Evolutionary conservation across 2,797 vertebrate species (phyloP).

Genomic region (Erpetoichthys calabaricus): DNA sequence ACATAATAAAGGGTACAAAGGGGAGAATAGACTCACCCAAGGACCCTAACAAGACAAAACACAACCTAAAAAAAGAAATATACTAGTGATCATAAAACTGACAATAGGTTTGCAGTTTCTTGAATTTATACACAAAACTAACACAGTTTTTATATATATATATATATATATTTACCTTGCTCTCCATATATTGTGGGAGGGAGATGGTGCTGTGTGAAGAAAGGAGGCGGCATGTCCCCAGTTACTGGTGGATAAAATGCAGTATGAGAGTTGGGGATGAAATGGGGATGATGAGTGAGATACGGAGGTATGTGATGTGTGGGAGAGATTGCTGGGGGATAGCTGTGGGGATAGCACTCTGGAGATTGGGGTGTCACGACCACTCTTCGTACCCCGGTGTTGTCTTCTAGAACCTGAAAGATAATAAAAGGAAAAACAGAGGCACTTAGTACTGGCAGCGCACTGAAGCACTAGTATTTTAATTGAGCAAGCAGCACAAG

Average conservation of each 20-base stretch:
- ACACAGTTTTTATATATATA: no score
- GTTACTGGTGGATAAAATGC: slow-evolving; percentile 88
- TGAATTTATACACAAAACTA: no score
- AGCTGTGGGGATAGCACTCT: slow-evolving; percentile 87
- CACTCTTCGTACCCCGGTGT: slow-evolving; percentile 83
- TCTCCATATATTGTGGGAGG: slow-evolving; percentile 79
- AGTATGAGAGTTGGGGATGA: slow-evolving; percentile 82
- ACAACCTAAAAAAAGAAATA: no score
- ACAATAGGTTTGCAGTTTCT: no score
- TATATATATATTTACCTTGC: slow-evolving; percentile 61
- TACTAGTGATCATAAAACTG: no score
- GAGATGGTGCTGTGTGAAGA: slow-evolving; percentile 86
- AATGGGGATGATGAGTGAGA: slow-evolving; percentile 77
- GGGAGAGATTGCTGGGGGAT: slow-evolving; percentile 85
- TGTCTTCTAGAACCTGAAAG: slow-evolving; percentile 84
- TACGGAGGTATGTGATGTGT: slow-evolving; percentile 86
- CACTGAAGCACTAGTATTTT: no score
- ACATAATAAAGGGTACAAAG: no score
- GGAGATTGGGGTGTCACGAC: slow-evolving; percentile 93
- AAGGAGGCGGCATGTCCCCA: slow-evolving; percentile 79
- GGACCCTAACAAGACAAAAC: no score
- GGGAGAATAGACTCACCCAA: no score
- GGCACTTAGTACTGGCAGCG: no score
- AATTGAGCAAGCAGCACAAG: no score
- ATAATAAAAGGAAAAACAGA: slow-evolving; percentile 5